phyloP scores from a whole-genome alignment of 2,797 vertebrate genomes.

The Xiphorhynchus erythropygius region DNA sequence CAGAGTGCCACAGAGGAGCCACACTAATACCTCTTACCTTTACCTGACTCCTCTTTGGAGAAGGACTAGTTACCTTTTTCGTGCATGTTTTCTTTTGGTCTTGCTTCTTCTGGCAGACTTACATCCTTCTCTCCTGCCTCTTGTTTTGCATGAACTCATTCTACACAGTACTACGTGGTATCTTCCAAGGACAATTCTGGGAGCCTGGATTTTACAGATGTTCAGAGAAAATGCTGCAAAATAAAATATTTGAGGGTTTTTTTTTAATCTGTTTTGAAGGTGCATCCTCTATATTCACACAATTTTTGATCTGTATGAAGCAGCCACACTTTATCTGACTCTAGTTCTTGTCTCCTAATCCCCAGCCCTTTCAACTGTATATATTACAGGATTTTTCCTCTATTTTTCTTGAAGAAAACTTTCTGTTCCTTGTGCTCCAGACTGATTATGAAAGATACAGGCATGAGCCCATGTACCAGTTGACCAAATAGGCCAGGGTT shows the following conservation, averaged over 20 bases:
- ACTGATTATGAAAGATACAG: neutral
- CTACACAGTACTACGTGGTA: neutral
- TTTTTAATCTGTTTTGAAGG: neutral
- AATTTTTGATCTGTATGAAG: neutral
- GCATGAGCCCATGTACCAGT: neutral
- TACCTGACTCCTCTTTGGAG: neutral
- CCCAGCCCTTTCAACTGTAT: neutral
- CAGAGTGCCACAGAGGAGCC: neutral
- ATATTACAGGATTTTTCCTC: neutral
- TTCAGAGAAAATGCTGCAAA: neutral
- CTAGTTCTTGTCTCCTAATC: neutral
- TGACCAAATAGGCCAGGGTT: neutral
- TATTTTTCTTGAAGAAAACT: neutral
- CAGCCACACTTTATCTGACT: neutral
- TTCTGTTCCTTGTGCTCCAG: neutral
- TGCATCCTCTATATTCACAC: fast-evolving
- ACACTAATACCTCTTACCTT: neutral
- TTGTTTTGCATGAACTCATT: neutral
- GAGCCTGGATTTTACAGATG: neutral
- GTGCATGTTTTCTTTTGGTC: neutral
- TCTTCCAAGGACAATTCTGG: neutral
- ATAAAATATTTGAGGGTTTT: too few relatives aligned
- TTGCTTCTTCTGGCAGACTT: neutral
- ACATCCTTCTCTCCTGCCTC: neutral
- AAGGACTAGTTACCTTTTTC: neutral